phyloP scores from a whole-genome alignment of 2,113 vertebrate species.

The Noctilio leporinus region DNA sequence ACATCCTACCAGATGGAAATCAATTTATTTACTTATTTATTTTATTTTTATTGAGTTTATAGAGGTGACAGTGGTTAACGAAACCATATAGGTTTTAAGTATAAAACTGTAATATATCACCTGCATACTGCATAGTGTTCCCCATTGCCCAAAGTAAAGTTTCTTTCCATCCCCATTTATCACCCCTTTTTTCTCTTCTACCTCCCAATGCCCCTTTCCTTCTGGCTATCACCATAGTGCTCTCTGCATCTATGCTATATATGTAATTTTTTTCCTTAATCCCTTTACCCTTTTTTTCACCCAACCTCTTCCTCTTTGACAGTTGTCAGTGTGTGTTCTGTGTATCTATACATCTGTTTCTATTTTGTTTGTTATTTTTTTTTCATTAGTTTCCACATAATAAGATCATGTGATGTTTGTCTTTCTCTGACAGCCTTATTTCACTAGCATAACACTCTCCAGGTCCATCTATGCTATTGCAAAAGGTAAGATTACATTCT shows the following conservation, averaged over 20 bases:
- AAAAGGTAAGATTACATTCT: neutral
- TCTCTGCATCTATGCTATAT: neutral
- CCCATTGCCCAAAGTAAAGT: neutral
- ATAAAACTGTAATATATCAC: neutral
- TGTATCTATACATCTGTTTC: neutral
- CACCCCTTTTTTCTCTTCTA: neutral
- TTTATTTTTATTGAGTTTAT: neutral
- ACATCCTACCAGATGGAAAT: neutral
- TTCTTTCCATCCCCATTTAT: neutral
- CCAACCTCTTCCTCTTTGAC: neutral
- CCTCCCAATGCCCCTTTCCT: neutral
- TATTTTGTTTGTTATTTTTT: neutral
- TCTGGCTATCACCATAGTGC: neutral
- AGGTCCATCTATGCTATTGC: neutral
- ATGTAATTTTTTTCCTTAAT: neutral
- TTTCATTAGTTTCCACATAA: neutral
- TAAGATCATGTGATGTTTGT: neutral
- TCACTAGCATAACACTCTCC: neutral
- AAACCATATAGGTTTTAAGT: neutral
- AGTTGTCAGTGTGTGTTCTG: neutral
- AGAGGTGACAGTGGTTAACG: neutral
- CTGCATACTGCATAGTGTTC: neutral
- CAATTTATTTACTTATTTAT: neutral
- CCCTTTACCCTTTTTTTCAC: neutral
- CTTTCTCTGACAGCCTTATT: neutral